phyloP scores from a whole-genome alignment of 2,797 vertebrate genomes.

The Eleutherodactylus coqui region DNA sequence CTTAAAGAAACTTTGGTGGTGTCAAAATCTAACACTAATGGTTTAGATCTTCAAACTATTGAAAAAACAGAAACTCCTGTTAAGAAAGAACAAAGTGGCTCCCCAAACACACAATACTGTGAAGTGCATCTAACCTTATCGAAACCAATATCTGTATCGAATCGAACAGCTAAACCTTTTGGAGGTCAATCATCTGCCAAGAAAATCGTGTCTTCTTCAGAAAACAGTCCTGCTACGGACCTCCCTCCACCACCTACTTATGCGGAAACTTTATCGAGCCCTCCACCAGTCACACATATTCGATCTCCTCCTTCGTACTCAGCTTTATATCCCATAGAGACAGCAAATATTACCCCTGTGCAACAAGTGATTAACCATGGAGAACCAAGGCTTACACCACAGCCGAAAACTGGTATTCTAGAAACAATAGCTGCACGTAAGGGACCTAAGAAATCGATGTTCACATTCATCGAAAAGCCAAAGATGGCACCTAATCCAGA shows the following conservation, averaged over 20 bases:
- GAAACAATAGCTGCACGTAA: slow-evolving; percentile 82
- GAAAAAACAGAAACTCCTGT: not conserved
- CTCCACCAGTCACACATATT: slow-evolving; percentile 76
- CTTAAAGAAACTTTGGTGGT: slow-evolving; percentile 75
- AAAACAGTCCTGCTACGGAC: slow-evolving; percentile 69
- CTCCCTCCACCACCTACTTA: slow-evolving; percentile 84
- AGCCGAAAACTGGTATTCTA: slow-evolving; percentile 86
- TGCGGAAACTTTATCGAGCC: slow-evolving; percentile 76
- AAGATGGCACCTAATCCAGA: slow-evolving; percentile 93
- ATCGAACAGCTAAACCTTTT: slow-evolving; percentile 92
- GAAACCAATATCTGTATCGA: slow-evolving; percentile 80
- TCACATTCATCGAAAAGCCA: slow-evolving; percentile 95
- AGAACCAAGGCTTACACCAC: slow-evolving; percentile 66
- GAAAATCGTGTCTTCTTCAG: slow-evolving; percentile 2
- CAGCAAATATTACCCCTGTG: slow-evolving; percentile 75
- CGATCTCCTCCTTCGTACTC: slow-evolving; percentile 76
- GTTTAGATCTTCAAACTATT: slow-evolving; percentile 57
- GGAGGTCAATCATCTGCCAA: slow-evolving; percentile 71
- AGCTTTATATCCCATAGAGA: slow-evolving; percentile 76
- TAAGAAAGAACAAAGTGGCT: slow-evolving; percentile 71
- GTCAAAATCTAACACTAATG: slow-evolving; percentile 67
- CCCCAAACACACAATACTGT: slow-evolving; percentile 72
- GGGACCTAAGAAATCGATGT: slow-evolving; percentile 88
- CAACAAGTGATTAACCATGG: slow-evolving; percentile 70
- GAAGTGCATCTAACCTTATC: slow-evolving; percentile 81